A percentile compares a stretch with the other conserved stretches of the same genome.
Conservation (phyloP, 1,140 invertebrate genomes). For the Drosophila teissieri region DNA sequence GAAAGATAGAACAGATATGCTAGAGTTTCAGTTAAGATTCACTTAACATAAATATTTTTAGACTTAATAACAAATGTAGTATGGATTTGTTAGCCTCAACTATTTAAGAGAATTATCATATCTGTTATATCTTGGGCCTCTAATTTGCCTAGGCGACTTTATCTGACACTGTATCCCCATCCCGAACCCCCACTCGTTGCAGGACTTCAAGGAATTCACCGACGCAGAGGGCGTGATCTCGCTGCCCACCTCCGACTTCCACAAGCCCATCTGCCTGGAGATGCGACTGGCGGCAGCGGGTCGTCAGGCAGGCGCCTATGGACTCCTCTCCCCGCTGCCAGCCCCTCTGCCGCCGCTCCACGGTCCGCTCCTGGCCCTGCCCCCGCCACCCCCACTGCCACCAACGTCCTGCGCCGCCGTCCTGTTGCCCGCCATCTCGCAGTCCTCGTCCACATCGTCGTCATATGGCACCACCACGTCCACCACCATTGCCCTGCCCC, state of each 20-base stretch:
- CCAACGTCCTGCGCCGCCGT: conserved; percentile 7
- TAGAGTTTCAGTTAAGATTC: not conserved
- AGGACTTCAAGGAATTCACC: conserved; percentile 95
- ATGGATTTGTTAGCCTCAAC: too few species aligned
- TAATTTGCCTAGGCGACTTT: not conserved
- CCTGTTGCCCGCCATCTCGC: conserved; percentile 66
- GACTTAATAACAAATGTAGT: too few species aligned
- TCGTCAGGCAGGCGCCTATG: conserved; percentile 70
- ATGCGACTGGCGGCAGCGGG: conserved; percentile 85
- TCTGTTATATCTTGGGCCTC: not conserved
- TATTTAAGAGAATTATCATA: too few species aligned
- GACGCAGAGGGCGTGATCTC: conserved; percentile 94
- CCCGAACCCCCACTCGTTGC: conserved; percentile 49
- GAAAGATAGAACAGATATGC: not conserved
- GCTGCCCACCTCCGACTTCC: conserved; percentile 91
- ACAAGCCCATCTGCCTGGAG: conserved; percentile 91
- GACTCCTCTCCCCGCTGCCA: conserved; percentile 44
- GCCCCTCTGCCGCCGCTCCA: conserved; percentile 18
- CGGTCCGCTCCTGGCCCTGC: conserved; percentile 26
- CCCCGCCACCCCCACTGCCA: conserved; percentile 30
- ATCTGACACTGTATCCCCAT: not conserved
- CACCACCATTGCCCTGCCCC: conserved; percentile 77
- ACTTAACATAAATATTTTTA: too few species aligned
- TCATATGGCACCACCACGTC: conserved; percentile 82
- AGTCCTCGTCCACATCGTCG: conserved; percentile 78